Base-by-base conservation (phyloP, 2,888 invertebrate species). In the Allophyes oxyacanthae region DNA sequence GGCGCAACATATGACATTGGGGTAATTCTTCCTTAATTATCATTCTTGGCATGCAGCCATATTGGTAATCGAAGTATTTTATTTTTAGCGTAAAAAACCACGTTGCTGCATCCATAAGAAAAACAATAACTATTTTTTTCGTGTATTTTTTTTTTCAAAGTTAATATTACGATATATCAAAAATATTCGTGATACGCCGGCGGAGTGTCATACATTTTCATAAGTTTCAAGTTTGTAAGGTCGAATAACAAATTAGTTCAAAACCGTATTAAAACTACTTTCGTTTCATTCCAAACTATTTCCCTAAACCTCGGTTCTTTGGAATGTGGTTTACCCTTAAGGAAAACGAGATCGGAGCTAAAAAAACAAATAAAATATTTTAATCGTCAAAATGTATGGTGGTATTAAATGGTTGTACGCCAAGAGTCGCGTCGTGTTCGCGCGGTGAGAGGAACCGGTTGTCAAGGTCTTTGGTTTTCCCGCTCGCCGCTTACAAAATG, bases 381-480 rank as follows among this genome's bases (percentile, higher is more conserved):
- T 60, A 53, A 71, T 60, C 62, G 42, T 61, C 54, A 43, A 75
- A 75, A 71, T 68, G 50, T 64, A 65, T 49, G n/a, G 59, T 53
- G 51, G 60, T 54, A 62, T 64, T 68, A 52, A 64, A 71, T 65
- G 69, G 67, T 52, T 55, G 67, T 70, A 51, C 59, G 42, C 28
- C 28, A 28, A 25, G 46, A 77, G 77, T 79, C 76, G 64, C 70
- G 75, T 71, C 76, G 64, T 69, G 75, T 69, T 67, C 71, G 79
- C 75, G 74, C 77, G 64, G 80, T 78, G 85, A 83, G 78, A 73
- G 82, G 79, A 87, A 92, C 93, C 89, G 90, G 92, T 92, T 86
- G 76, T 86, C 92, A 92, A 93, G 92, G 92, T 83, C 86, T 79
- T 69, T 49, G 93, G 93, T 86, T 93, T 93, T 92, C 88, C 93